Conservation (phyloP, 1,140 invertebrate genomes). For the Drosophila nebulosa region DNA sequence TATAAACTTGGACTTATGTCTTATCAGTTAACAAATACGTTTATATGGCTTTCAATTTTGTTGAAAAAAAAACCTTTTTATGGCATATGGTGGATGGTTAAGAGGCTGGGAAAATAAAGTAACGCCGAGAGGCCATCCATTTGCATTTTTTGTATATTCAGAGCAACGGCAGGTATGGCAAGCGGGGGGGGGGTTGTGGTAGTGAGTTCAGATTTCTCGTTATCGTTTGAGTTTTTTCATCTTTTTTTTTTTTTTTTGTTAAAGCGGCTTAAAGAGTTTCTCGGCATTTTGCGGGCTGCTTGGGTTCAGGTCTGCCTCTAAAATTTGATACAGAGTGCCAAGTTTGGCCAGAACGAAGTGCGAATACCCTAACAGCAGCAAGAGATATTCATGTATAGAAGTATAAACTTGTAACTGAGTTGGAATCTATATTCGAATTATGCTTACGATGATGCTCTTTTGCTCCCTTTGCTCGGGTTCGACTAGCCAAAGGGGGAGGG, state of each 20-base stretch:
- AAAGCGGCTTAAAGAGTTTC: constrained; percentile 51
- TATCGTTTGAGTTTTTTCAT: not conserved
- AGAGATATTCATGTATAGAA: too few species aligned
- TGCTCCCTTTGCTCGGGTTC: too few species aligned
- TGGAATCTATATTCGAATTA: too few species aligned
- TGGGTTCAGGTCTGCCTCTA: constrained; percentile 2
- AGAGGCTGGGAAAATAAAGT: not conserved
- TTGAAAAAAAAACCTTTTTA: not conserved
- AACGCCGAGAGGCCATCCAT: not conserved
- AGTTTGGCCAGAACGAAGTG: constrained; percentile 8
- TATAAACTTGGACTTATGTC: too few species aligned
- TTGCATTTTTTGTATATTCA: not conserved
- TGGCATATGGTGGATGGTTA: not conserved
- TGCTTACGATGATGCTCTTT: too few species aligned
- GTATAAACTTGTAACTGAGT: too few species aligned
- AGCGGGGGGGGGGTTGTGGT: not conserved
- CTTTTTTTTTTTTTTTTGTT: constrained; percentile 17
- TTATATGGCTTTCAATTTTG: not conserved
- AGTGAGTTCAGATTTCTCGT: not conserved
- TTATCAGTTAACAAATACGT: not conserved
- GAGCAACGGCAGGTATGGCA: not conserved
- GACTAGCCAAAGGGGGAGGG: too few species aligned
- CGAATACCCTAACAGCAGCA: constrained; percentile 6
- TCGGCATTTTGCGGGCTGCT: constrained; percentile 17
- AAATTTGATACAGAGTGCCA: not conserved